Evolutionary conservation across 92 coral and sea anemone species (phyloP).

Genomic region (Bergia puertoricense): DNA sequence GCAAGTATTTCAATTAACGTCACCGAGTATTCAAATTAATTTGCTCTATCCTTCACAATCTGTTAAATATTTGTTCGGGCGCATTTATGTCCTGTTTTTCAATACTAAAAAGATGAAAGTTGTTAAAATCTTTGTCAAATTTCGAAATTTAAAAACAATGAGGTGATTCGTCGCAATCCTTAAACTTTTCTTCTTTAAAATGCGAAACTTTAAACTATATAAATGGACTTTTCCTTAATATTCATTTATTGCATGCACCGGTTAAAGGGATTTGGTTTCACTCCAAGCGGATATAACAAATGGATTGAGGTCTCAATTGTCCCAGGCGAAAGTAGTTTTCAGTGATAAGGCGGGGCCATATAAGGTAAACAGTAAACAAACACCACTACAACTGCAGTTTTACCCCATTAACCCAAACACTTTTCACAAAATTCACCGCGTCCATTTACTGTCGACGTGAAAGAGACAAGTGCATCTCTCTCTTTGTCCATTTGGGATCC

Average conservation of each 20-base stretch:
- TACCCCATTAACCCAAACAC: too few species aligned
- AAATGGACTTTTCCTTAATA: neutral
- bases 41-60: slow-evolving; percentile 1
- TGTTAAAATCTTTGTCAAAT: neutral
- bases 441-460: too few species aligned
- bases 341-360: neutral
- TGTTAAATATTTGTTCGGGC: slow-evolving; percentile 21
- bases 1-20: slow-evolving; percentile 4
- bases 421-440: too few species aligned
- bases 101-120: neutral
- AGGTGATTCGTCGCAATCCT: neutral
- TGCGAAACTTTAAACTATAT: neutral
- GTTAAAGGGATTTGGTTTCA: neutral
- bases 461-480: too few species aligned
- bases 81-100: neutral
- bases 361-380: neutral
- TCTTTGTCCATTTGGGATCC: too few species aligned
- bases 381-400: neutral
- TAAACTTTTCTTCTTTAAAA: neutral
- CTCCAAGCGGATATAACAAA: neutral
- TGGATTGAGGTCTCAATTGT: neutral
- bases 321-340: neutral
- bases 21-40: slow-evolving; percentile 13
- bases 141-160: neutral
- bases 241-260: neutral